Evolutionary conservation across 2,113 vertebrate genomes (phyloP), one percentile per base, ranked within the genome.

Genomic region (Melanostigma gelatinosum): DNA sequence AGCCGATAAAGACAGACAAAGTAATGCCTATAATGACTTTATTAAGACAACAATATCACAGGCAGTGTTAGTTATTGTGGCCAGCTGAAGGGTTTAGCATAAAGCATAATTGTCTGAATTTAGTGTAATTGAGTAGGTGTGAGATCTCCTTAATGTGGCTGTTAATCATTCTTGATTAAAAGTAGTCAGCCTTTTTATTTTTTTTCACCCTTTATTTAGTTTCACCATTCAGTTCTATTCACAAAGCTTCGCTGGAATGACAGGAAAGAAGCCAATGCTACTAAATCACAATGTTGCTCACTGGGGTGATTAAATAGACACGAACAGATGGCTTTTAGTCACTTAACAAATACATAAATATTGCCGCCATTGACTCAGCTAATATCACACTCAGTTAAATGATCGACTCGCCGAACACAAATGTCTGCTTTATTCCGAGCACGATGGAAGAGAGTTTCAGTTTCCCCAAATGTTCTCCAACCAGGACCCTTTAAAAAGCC

Each of bases 241-340:
- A 68, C 54, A 76, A 64, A 27, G 50, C 27, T 40, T 61, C 38
- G 24, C 10, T 0, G 4, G 24, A 44, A n/a, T 5, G 0, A 24
- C 44, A 52, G 0, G 13, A 58, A 80, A 52, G 42, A 42, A 29
- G 6, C 52, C 63, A 0, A 24, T 24, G 36, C 10, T 18, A 44
- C 27, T 65, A 36, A 58, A 48, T 55, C 11, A 62, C 32, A 55
- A 54, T 72, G 0, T 18, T 24, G 4, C 8, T 57, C 38, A 58
- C 7, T 36, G 22, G 46, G 15, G 50, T 48, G 29, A 72, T 75
- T 54, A 69, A 44, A 65, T 29, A 44, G 27, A 22, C 65, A 68
- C 79, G 16, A 68, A 29, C 15, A 61, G 9, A 34, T 69, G 24
- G 42, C 9, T 83, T 76, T 78, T 38, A 70, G 34, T 57, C 32